A percentile compares a stretch with the other conserved stretches of the same genome.
Conservation (phyloP, 2,113 vertebrate genomes). For the Erythrocebus patas region DNA sequence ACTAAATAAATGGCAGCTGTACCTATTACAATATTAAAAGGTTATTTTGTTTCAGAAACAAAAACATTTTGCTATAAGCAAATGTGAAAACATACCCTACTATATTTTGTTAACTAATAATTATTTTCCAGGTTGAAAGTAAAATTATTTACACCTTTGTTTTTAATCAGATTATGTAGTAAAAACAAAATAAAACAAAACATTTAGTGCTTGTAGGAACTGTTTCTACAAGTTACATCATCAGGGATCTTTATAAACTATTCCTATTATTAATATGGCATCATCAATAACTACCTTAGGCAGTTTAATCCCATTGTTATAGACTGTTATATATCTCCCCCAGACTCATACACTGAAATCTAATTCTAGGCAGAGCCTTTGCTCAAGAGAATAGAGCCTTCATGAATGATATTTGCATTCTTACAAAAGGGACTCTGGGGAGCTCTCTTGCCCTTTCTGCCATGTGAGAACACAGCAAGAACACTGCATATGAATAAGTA, state of each 20-base stretch:
- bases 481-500: background rate
- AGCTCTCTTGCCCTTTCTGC: accelerated
- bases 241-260: background rate
- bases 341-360: background rate
- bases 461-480: background rate
- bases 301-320: background rate
- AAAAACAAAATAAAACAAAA: background rate
- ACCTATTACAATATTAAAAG: background rate
- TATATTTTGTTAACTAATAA: background rate
- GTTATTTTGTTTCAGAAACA: background rate
- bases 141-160: background rate
- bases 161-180: background rate
- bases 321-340: too few relatives aligned
- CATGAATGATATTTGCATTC: too few relatives aligned
- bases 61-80: background rate
- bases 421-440: accelerated
- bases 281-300: background rate
- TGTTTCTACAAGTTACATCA: background rate
- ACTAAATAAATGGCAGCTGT: background rate
- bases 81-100: background rate
- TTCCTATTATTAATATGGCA: background rate
- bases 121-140: background rate
- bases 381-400: background rate
- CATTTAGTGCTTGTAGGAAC: background rate
- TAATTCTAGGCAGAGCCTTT: background rate